Base-by-base conservation (phyloP, 2,888 invertebrate species). In the Dorcus parallelipipedus region DNA sequence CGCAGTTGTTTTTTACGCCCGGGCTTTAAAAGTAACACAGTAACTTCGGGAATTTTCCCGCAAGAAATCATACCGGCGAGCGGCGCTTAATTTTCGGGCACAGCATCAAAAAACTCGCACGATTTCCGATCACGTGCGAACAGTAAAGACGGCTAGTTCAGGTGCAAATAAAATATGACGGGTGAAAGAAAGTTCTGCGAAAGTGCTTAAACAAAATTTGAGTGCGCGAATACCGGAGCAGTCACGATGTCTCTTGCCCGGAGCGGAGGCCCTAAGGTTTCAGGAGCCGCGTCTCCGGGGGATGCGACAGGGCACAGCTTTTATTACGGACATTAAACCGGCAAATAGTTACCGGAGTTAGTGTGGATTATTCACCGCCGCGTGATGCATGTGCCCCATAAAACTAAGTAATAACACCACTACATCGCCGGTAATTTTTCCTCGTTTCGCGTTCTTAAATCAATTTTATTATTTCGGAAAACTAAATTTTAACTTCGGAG, bases 301-400 rank as follows among this genome's bases (percentile, higher is more conserved):
- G 64, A 63, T 61, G 62, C 62, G 64, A 67, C 63, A 64, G 64
- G 67, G 68, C 67, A 64, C 62, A 63, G 67, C 67, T 69, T 71
- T 71, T 71, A 71, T 69, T 68, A 65, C 69, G 45, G 61, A 55
- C 68, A 67, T 69, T 69, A 68, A 69, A 67, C 65, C 62, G 62
- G 60, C 56, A 47, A 56, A 56, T 56, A 56, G 56, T 56, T 56
- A 56, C 45, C 20, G 45, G 45, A 45, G 45, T 45, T 45, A 56
- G 51, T 45, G 51, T 43, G 56, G 56, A 56, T 56, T 56, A 56
- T 47, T 54, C 56, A 42, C 38, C 54, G 41, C 41, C 42, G 38
- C 49, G 54, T 56, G 56, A 56, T 56, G 51, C 45, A 56, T 56
- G 56, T 56, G 42, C 45, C 42, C 51, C 56, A 56, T 56, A 56